Evolutionary conservation across 2,888 invertebrate genomes (phyloP).

Genomic region (Drosophila robusta): DNA sequence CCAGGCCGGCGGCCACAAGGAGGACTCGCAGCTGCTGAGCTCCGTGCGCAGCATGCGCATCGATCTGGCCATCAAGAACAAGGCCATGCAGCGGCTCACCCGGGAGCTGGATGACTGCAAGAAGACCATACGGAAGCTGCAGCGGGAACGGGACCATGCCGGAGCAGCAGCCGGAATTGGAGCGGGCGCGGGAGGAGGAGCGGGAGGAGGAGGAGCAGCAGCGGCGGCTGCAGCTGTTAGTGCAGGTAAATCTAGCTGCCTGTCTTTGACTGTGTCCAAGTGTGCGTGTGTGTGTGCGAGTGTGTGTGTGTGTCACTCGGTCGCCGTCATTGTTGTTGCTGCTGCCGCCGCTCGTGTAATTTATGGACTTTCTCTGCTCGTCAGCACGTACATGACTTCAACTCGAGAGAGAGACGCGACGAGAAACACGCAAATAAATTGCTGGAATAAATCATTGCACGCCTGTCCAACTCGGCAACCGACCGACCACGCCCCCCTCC

Average conservation of each 20-base stretch:
- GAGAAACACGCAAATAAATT: slow-evolving; percentile 75
- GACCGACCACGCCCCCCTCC: not conserved
- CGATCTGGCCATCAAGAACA: slow-evolving; percentile 91
- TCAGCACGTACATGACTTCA: slow-evolving; percentile 62
- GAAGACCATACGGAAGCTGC: slow-evolving; percentile 90
- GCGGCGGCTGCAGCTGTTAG: not conserved
- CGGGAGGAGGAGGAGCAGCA: slow-evolving; percentile 9
- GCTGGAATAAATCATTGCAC: slow-evolving; percentile 81
- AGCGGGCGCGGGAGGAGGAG: slow-evolving; percentile 92
- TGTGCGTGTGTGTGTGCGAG: slow-evolving; percentile 12
- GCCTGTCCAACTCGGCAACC: slow-evolving; percentile 42
- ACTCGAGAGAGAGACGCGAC: slow-evolving; percentile 43
- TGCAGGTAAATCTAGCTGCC: slow-evolving; percentile 43
- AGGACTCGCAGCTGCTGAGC: slow-evolving; percentile 91
- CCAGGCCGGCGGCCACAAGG: slow-evolving; percentile 84
- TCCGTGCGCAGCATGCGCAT: slow-evolving; percentile 92
- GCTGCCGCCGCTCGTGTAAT: slow-evolving; percentile 60
- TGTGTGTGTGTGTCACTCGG: slow-evolving; percentile 69
- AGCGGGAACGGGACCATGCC: slow-evolving; percentile 89
- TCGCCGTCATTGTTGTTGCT: slow-evolving; percentile 52
- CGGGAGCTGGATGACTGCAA: slow-evolving; percentile 91
- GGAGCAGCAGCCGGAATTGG: slow-evolving; percentile 86
- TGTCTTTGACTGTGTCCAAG: not conserved
- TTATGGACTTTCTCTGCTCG: slow-evolving; percentile 83
- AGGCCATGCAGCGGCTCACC: slow-evolving; percentile 89